These are phyloP conservation scores for Lethenteron camtschaticum DNA, from an alignment of 2,113 vertebrate genomes.

Conservation along the genomic window DNA sequence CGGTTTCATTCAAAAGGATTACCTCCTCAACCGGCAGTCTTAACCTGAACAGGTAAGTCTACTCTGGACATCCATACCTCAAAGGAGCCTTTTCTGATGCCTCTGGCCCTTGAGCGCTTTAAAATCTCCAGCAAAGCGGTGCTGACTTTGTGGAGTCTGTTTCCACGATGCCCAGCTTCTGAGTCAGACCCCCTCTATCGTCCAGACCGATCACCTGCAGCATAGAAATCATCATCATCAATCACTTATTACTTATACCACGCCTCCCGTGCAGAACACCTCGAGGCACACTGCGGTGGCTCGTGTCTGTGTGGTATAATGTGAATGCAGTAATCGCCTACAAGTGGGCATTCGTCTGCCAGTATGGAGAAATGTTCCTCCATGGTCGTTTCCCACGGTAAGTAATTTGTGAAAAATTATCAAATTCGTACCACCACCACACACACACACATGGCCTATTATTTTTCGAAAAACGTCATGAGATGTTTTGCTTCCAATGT, in stretches of 20 bases:
- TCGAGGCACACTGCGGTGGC: neutral
- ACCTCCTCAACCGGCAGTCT: no score
- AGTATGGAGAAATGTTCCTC: constrained; percentile 7
- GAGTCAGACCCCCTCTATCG: constrained; percentile 40
- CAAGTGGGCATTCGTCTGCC: neutral
- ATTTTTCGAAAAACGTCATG: no score
- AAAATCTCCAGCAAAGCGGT: constrained; percentile 49
- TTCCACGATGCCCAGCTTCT: constrained; percentile 43
- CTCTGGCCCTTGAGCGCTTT: no score
- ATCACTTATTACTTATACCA: neutral
- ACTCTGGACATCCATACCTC: no score
- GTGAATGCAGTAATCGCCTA: neutral
- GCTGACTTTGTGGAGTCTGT: constrained; percentile 29
- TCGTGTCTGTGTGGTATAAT: neutral
- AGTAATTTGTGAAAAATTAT: no score
- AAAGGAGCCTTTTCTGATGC: no score
- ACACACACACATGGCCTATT: no score
- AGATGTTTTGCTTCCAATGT: no score
- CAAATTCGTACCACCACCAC: no score
- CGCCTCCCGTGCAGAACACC: neutral
- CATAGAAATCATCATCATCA: constrained; percentile 6
- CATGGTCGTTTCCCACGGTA: no score
- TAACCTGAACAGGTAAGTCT: no score
- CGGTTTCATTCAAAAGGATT: no score
- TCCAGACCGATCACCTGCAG: constrained; percentile 42